A percentile compares a stretch with the other conserved stretches of the same genome.
phyloP scores from a whole-genome alignment of 2,797 vertebrate species.

The Takifugu ocellatus region DNA sequence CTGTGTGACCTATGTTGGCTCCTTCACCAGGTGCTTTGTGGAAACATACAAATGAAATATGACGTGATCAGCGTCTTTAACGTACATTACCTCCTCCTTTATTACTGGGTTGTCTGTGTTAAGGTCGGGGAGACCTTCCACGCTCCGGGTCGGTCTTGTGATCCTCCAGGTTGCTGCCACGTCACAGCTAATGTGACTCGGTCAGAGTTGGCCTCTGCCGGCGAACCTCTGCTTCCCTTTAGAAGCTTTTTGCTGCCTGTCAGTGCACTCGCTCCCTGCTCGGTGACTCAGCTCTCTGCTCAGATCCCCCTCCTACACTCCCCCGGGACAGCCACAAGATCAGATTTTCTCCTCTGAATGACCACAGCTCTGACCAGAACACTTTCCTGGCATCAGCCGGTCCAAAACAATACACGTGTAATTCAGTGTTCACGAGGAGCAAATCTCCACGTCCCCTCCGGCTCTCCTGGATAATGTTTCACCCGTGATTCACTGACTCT shows the following conservation, averaged over 20 bases:
- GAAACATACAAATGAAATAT: constrained; percentile 27
- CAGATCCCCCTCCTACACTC: constrained; percentile 21
- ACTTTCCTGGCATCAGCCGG: constrained; percentile 48
- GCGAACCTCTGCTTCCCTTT: constrained; percentile 36
- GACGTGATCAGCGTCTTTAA: constrained; percentile 11
- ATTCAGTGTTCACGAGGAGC: constrained; percentile 36
- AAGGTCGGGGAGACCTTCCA: constrained; percentile 11
- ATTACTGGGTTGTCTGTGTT: not conserved
- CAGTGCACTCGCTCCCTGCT: constrained; percentile 14
- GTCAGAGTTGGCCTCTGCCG: constrained; percentile 39
- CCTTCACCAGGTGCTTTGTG: constrained; percentile 22
- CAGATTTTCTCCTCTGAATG: constrained; percentile 19
- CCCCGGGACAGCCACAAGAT: constrained; percentile 17
- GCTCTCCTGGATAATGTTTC: constrained; percentile 27
- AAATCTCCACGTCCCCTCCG: constrained; percentile 13
- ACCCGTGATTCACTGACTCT: constrained; percentile 12
- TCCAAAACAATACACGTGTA: constrained; percentile 53
- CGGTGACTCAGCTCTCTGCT: constrained; percentile 34
- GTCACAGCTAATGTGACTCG: constrained; percentile 22
- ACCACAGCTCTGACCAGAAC: constrained; percentile 63
- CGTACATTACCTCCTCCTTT: constrained; percentile 1
- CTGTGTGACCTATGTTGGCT: constrained; percentile 31
- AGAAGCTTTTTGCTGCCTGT: constrained; percentile 4
- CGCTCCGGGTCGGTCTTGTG: constrained; percentile 1
- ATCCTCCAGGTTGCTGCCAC: constrained; percentile 10